phyloP scores from a whole-genome alignment of 2,888 invertebrate genomes.

The Lasioglossum morio region DNA sequence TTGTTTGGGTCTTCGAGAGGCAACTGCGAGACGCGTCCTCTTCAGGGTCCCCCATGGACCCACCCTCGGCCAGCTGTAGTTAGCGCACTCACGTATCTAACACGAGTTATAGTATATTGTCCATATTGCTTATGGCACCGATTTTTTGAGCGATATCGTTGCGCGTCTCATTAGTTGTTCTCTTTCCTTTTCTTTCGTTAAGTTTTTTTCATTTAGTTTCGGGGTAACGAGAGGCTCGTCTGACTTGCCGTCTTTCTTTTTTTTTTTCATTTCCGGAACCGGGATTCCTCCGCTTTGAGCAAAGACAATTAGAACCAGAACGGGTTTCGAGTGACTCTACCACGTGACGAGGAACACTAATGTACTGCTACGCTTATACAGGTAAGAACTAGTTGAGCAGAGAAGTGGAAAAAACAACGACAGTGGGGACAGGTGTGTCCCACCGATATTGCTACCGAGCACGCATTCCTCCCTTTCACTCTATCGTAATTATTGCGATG shows the following conservation, averaged over 20 bases:
- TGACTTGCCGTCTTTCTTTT: slow-evolving; percentile 25
- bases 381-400: slow-evolving; percentile 79
- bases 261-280: slow-evolving; percentile 27
- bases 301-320: slow-evolving; percentile 61
- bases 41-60: slow-evolving; percentile 58
- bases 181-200: background rate
- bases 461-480: slow-evolving; percentile 47
- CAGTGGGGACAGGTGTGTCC: slow-evolving; percentile 44
- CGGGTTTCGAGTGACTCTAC: slow-evolving; percentile 44
- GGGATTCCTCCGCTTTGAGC: slow-evolving; percentile 60
- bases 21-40: slow-evolving; percentile 45
- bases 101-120: slow-evolving; percentile 76
- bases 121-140: slow-evolving; percentile 80
- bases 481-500: slow-evolving; percentile 70
- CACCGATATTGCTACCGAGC: slow-evolving; percentile 72
- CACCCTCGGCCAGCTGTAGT: slow-evolving; percentile 75
- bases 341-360: slow-evolving; percentile 59
- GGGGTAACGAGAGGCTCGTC: slow-evolving; percentile 43
- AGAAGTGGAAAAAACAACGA: slow-evolving; percentile 72
- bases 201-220: background rate
- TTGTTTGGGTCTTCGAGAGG: slow-evolving; percentile 20
- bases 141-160: slow-evolving; percentile 76
- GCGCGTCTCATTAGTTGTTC: slow-evolving; percentile 29
- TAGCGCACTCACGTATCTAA: slow-evolving; percentile 63
- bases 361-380: slow-evolving; percentile 62